Evolutionary conservation across 92 coral and sea anemone genomes (phyloP), one percentile per base, ranked within the genome.

Genomic region (Virgularia gustaviana): DNA sequence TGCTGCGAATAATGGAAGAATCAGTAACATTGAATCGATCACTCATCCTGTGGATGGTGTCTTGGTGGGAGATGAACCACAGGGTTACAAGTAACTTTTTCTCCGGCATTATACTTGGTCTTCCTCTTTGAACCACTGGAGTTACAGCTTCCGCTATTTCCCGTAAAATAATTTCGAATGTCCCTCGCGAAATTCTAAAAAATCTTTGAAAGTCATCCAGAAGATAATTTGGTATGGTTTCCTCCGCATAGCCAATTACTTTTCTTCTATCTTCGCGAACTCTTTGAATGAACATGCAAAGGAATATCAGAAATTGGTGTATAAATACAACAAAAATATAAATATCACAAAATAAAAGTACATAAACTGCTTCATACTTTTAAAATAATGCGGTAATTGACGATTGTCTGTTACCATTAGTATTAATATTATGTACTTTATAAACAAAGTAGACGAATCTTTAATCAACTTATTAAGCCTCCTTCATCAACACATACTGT

Each of bases 21-120:
- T 55, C 62, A 5, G 62, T 55, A 20, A 55, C 62, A 55, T n/a
- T 5, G 34, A 55, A 55, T 25, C 62, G 25, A 55, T 55, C 62
- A 19, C 62, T 55, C 62, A 55, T 55, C 31, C 62, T 20, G 31
- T 55, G 62, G 12, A 55, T 20, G 8, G 62, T 55, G 25, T 55
- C 62, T 36, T 55, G 62, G 34, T 55, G 62, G 11, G 62, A 9
- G 1, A 55, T 20, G 13, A 25, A 55, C 62, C 62, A 55, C 25
- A 55, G 15, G n/a, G 62, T 55, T 25, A 55, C 31, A 13, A 55
- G 31, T n/a, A 55, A 25, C 34, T 55, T 33, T 55, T 55, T 55
- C 25, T 55, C 62, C 25, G 33, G 62, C 25, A 36, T 19, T 5
- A 55, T 55, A 55, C 34, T 36, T 25, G 62, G 16, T 27, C 62